A percentile compares a stretch with the other conserved stretches of the same genome.
These are phyloP conservation scores for Phaethon lepturus DNA, from an alignment of 2,113 vertebrate species.

Conservation along the genomic window DNA sequence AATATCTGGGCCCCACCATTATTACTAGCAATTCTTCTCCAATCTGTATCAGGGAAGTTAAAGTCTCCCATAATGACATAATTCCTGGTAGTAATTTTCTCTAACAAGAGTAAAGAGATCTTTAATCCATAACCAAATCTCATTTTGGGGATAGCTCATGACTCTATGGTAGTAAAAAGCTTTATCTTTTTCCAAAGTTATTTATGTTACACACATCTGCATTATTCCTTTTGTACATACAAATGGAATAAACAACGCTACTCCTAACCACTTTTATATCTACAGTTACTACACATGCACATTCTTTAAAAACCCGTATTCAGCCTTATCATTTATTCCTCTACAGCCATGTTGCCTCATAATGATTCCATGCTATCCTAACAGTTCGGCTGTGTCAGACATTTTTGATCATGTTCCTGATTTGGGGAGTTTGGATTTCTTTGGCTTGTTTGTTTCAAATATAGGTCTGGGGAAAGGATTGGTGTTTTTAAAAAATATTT, in stretches of 20 bases:
- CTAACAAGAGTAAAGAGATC: constrained; percentile 72
- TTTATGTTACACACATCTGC: neutral
- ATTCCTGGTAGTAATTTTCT: constrained; percentile 71
- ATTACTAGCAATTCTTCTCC: constrained; percentile 74
- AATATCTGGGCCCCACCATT: constrained; percentile 73
- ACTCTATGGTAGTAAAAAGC: constrained; percentile 15
- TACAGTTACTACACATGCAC: neutral
- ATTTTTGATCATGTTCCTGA: neutral
- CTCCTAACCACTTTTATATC: neutral
- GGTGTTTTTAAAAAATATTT: neutral
- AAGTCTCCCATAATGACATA: constrained; percentile 73
- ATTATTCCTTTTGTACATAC: neutral
- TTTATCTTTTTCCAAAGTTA: neutral
- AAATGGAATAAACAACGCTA: neutral
- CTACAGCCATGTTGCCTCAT: neutral
- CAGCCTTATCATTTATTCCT: neutral
- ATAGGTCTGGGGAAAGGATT: neutral
- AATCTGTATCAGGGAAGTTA: constrained; percentile 74
- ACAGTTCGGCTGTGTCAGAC: neutral
- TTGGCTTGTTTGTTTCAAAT: neutral
- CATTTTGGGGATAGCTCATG: constrained; percentile 55
- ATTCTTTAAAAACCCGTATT: neutral
- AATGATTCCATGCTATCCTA: neutral
- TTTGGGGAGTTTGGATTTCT: neutral
- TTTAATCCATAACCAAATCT: constrained; percentile 71